Conservation (phyloP, 2,888 invertebrate species). For the Orthonychiurus folsomi region DNA sequence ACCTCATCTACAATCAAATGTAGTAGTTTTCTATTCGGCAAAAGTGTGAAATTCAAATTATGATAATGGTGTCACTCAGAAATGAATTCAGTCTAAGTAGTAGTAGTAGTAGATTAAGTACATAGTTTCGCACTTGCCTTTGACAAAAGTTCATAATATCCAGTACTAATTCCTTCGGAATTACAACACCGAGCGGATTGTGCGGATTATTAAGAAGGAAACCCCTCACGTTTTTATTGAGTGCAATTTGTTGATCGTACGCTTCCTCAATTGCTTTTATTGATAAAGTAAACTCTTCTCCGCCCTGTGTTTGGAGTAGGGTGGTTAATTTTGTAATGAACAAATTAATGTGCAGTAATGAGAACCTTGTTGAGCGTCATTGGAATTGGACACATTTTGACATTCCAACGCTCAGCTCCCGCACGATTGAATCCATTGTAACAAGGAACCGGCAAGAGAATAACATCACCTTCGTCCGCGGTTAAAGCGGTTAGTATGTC, state of each 20-base stretch:
- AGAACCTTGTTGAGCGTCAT: slow-evolving; percentile 7
- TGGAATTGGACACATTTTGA: slow-evolving; percentile 3
- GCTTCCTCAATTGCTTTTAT: slow-evolving; percentile 19
- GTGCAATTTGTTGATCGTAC: slow-evolving; percentile 13
- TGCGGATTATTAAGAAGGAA: slow-evolving; percentile 32
- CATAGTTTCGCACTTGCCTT: no score
- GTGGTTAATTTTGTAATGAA: neutral
- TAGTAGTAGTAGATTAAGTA: neutral
- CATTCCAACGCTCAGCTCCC: slow-evolving; percentile 7
- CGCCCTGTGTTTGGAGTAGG: slow-evolving; percentile 6
- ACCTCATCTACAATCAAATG: slow-evolving; percentile 31
- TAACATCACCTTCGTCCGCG: neutral
- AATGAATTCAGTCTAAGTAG: no score
- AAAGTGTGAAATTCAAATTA: no score
- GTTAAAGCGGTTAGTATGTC: slow-evolving; percentile 3
- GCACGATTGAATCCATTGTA: slow-evolving; percentile 8
- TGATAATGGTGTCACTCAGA: no score
- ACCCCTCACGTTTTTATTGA: slow-evolving; percentile 23
- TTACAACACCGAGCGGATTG: slow-evolving; percentile 32
- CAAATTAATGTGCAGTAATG: neutral
- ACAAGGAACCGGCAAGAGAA: slow-evolving; percentile 4
- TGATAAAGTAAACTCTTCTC: slow-evolving; percentile 11
- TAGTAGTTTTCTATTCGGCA: neutral
- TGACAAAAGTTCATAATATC: slow-evolving; percentile 31
- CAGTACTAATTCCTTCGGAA: slow-evolving; percentile 14